Evolutionary conservation across 1,140 invertebrate species (phyloP).

Genomic region (Scaptomyza montana): DNA sequence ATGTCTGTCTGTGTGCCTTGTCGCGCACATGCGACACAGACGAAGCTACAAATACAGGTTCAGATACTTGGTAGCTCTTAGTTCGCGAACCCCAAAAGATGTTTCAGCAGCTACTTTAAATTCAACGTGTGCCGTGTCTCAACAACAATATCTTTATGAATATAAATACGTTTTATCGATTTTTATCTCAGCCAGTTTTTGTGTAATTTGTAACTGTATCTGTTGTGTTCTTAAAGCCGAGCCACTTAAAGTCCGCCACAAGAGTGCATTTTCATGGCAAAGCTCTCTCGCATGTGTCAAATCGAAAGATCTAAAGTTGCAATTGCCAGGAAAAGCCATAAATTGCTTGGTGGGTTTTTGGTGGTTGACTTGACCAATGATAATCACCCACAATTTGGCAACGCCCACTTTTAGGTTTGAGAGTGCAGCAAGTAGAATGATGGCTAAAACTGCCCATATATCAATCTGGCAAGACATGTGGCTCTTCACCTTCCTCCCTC

Average conservation of each 20-base stretch:
- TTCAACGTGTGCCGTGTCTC: conserved; percentile 57
- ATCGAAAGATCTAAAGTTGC: conserved; percentile 46
- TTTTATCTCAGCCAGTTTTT: conserved; percentile 43
- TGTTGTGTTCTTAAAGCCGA: conserved; percentile 1
- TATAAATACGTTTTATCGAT: conserved; percentile 79
- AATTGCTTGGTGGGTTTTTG: conserved; percentile 43
- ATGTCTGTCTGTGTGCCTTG: not conserved
- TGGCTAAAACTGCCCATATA: conserved; percentile 64
- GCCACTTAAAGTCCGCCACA: conserved; percentile 22
- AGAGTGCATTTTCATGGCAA: conserved; percentile 64
- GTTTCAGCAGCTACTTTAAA: conserved; percentile 73
- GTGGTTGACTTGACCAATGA: conserved; percentile 38
- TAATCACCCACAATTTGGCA: conserved; percentile 43
- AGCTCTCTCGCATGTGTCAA: conserved; percentile 77
- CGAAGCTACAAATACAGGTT: conserved; percentile 16
- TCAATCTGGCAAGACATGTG: conserved; percentile 58
- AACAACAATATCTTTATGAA: conserved; percentile 65
- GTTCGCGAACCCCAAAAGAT: conserved; percentile 12
- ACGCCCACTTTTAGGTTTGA: conserved; percentile 52
- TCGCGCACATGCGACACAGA: conserved; percentile 28
- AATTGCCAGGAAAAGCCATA: conserved; percentile 58
- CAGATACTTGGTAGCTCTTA: too few species aligned
- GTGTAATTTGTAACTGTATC: conserved; percentile 38
- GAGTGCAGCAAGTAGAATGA: conserved; percentile 29
- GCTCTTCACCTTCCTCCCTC: conserved; percentile 21